These are phyloP conservation scores for Dyspetes luteomarginatus DNA, from an alignment of 2,888 invertebrate genomes.

Conservation along the genomic window DNA sequence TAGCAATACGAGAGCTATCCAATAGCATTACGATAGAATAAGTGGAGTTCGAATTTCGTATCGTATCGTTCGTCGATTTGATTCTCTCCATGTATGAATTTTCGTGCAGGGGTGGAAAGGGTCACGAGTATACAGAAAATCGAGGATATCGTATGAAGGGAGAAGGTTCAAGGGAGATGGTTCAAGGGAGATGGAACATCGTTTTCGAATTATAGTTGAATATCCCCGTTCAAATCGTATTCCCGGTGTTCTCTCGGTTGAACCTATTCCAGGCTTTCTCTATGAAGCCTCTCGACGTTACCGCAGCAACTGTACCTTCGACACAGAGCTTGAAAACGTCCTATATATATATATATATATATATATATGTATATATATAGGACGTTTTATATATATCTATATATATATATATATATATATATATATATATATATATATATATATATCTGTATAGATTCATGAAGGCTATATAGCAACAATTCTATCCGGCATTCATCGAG, in stretches of 20 bases:
- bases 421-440: neutral
- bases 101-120: slow-evolving; percentile 39
- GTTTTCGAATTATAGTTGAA: slow-evolving; percentile 73
- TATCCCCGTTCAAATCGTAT: slow-evolving; percentile 75
- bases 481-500: slow-evolving; percentile 75
- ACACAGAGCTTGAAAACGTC: neutral
- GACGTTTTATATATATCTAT: neutral
- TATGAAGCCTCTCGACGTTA: slow-evolving; percentile 43
- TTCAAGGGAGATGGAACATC: too few species aligned
- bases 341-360: neutral
- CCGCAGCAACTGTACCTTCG: slow-evolving; percentile 43
- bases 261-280: slow-evolving; percentile 70
- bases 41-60: slow-evolving; percentile 33
- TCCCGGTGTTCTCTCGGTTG: slow-evolving; percentile 66
- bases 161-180: slow-evolving; percentile 60
- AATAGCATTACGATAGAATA: slow-evolving; percentile 37
- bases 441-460: neutral
- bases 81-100: slow-evolving; percentile 65
- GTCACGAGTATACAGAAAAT: slow-evolving; percentile 19
- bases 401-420: neutral
- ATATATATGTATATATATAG: neutral
- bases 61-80: slow-evolving; percentile 66
- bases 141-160: neutral
- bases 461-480: slow-evolving; percentile 55
- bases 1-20: neutral